A percentile compares a stretch with the other conserved stretches of the same genome.
Conservation (phyloP, 1,140 invertebrate species). For the Trichogramma pretiosum region DNA sequence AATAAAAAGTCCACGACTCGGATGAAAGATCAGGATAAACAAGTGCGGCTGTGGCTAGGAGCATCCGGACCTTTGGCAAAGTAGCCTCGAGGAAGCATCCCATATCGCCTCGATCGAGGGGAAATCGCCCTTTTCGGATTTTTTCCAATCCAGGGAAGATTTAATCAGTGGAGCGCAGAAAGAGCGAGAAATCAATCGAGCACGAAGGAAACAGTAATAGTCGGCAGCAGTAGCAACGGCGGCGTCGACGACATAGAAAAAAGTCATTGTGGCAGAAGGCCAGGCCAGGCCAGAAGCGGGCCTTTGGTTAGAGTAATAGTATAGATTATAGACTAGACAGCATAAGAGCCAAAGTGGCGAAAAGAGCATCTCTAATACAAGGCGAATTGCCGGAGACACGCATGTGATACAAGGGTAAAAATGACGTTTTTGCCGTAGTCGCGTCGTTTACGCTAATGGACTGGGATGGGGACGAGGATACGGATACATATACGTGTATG, state of each 20-base stretch:
- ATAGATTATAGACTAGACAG: background rate
- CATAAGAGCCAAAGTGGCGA: background rate
- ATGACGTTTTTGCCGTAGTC: too few relatives aligned
- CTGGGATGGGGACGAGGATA: background rate
- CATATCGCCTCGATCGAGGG: too few relatives aligned
- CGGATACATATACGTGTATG: conserved; percentile 5
- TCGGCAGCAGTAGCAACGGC: background rate
- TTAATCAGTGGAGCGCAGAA: conserved; percentile 12
- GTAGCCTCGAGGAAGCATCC: conserved; percentile 6
- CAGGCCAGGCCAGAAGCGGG: background rate
- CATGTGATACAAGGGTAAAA: too few relatives aligned
- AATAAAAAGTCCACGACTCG: too few relatives aligned
- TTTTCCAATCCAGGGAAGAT: conserved; percentile 17
- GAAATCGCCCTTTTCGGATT: background rate
- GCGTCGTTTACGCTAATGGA: too few relatives aligned
- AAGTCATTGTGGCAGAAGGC: conserved; percentile 17
- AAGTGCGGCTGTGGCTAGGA: conserved; percentile 1
- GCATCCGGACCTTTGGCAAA: conserved; percentile 1
- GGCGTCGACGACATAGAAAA: conserved; percentile 7
- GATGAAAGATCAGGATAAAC: too few relatives aligned
- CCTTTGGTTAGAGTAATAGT: background rate
- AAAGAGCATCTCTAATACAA: conserved; percentile 11
- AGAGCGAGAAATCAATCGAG: conserved; percentile 18
- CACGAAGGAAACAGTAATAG: conserved; percentile 9
- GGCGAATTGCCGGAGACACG: conserved; percentile 8